Conservation (phyloP, 2,888 invertebrate genomes). For the Aradus depressus region DNA sequence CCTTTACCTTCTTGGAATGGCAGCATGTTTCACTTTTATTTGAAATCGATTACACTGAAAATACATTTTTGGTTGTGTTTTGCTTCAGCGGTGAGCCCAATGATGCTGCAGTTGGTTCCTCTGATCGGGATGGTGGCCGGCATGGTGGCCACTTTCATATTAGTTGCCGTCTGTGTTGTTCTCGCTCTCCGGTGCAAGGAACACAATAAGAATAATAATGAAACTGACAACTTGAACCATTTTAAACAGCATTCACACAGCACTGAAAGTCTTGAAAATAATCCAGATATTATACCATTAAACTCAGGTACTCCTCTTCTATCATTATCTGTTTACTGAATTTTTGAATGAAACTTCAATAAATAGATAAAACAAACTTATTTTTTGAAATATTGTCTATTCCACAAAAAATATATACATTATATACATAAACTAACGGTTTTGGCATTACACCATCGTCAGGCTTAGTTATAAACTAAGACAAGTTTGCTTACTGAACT, state of each 20-base stretch:
- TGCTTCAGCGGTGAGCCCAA: slow-evolving; percentile 29
- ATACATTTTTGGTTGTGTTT: slow-evolving; percentile 13
- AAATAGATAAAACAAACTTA: no score
- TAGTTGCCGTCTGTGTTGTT: slow-evolving; percentile 38
- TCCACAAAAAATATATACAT: no score
- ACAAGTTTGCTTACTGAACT: no score
- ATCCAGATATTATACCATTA: slow-evolving; percentile 31
- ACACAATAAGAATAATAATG: slow-evolving; percentile 21
- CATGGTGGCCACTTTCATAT: slow-evolving; percentile 37
- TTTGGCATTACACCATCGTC: no score
- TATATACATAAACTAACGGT: no score
- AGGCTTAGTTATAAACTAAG: no score
- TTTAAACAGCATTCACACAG: slow-evolving; percentile 27
- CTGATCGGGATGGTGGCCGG: slow-evolving; percentile 39
- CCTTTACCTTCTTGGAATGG: no score
- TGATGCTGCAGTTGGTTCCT: slow-evolving; percentile 38
- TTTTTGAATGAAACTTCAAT: no score
- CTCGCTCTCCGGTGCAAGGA: slow-evolving; percentile 33
- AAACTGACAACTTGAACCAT: slow-evolving; percentile 25
- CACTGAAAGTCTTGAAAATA: slow-evolving; percentile 31
- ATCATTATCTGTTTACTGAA: no score
- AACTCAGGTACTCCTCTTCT: slow-evolving; percentile 24
- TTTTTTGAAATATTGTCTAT: no score
- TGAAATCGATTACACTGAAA: slow-evolving; percentile 16
- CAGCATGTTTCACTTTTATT: no score